Evolutionary conservation across 2,888 invertebrate genomes (phyloP).

Genomic region (Villa cingulata): DNA sequence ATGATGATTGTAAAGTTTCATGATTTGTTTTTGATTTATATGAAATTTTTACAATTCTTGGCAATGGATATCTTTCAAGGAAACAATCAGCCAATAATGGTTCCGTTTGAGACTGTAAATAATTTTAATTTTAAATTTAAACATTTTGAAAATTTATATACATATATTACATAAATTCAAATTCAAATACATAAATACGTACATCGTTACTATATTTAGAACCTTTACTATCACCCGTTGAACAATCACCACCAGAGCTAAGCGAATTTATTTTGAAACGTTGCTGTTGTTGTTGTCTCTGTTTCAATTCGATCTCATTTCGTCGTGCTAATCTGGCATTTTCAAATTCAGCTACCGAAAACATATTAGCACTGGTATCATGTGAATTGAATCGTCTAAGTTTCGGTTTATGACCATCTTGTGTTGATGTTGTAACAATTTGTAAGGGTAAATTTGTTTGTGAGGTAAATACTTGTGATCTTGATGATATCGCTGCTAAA

Average conservation of each 20-base stretch:
- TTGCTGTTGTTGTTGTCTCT: constrained; percentile 29
- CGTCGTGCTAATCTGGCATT: constrained; percentile 35
- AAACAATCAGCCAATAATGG: constrained; percentile 32
- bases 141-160: background rate
- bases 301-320: constrained; percentile 35
- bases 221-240: constrained; percentile 35
- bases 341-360: constrained; percentile 36
- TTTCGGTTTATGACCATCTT: constrained; percentile 33
- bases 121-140: background rate
- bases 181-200: constrained; percentile 11
- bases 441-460: constrained; percentile 23
- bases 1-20: constrained; percentile 33
- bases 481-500: constrained; percentile 18
- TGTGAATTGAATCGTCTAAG: constrained; percentile 35
- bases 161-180: background rate
- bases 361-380: constrained; percentile 36
- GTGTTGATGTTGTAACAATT: constrained; percentile 20
- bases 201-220: constrained; percentile 35
- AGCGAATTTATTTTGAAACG: constrained; percentile 31
- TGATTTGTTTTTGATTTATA: constrained; percentile 28
- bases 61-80: constrained; percentile 31
- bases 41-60: constrained; percentile 31
- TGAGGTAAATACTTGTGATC: constrained; percentile 21
- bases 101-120: constrained; percentile 26
- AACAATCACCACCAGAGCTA: constrained; percentile 31